Base-by-base conservation (phyloP, 2,797 vertebrate genomes). In the Ptychobarbus kaznakovi region DNA sequence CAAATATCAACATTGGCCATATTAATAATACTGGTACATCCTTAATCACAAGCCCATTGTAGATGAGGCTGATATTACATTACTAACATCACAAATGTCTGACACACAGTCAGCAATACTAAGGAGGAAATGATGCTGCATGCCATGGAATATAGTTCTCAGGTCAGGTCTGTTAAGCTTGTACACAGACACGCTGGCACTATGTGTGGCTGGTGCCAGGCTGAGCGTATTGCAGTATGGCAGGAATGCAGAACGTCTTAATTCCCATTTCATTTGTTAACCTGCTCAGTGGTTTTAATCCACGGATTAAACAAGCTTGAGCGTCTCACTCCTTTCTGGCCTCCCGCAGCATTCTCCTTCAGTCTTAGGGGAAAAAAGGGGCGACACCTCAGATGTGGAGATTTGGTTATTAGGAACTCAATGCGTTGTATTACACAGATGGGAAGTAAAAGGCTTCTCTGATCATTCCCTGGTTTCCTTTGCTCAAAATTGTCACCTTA, bases 181-280 rank as follows among this genome's bases (percentile, higher is more conserved):
- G 6, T n/a, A 74, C 18, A 32, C 81, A 65, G 25, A 79, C 68
- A 65, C 6, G 22, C 44, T 38, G n/a, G n/a, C 56, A 65, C 42
- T 38, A 35, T 22, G 13, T 49, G 38, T 78, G 56, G 89, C 89
- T 86, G 90, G 91, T 90, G 92, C 92, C 89, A 91, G 92, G 92
- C 92, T 94, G 93, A 93, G 87, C 74, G 85, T 80, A 86, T 85
- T 89, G 80, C 84, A 81, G 86, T 89, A 87, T 87, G 87, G 85
- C 89, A 93, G 92, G 93, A 95, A 95, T 94, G 94, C 90, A 81
- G 91, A 87, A 89, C 25, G 44, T 91, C 89, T 92, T 95, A 95
- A 95, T 94, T 95, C 93, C 91, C 90, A 94, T 91, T 95, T 95
- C 93, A 95, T 95, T 94, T 93, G 92, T 91, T 93, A 94, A 95